Evolutionary conservation across 92 coral and sea anemone species (phyloP), one percentile per base, ranked within the genome.

Genomic region (Meandrina meandrites): DNA sequence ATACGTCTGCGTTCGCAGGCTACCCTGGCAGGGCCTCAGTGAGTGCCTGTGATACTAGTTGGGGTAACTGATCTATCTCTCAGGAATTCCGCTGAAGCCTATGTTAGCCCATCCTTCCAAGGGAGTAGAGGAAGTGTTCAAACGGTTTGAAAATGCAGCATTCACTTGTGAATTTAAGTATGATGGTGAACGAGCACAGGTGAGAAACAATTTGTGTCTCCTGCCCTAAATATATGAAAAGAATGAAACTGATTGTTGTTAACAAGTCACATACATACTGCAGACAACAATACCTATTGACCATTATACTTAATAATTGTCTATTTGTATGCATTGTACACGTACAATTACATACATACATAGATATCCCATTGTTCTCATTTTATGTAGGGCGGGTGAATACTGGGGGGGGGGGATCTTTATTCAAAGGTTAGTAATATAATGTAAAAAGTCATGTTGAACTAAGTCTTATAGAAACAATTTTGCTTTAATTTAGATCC

Each of bases 111-210:
- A 97, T 69, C 99, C 99, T 37, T 95, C 99, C 24, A 97, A 97
- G 36, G 99, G 98, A 35, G 98, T 97, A 2, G 92, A 94, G 0
- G 99, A 95, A 83, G 98, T 97, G 1, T 91, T 97, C 54, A 97
- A 97, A 81, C 84, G 99, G 50, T 97, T 97, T 91, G 99, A 97
- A 64, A 94, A 93, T 88, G 98, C 97, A 42, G 96, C 98, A 0
- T 97, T 97, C 84, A 97, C 99, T 13, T 97, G 99, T 87, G 99
- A 97, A 88, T 97, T 88, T 76, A 97, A 97, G 75, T 97, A 97
- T 78, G 99, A 97, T 75, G 99, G 99, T 16, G 99, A 97, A 79
- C 87, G 99, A 78, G 99, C 99, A 14, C 99, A 97, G 96, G 99
- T 97, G 15, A 81, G 95, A 45, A 17, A 12, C 37, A 19, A 12